Base-by-base conservation (phyloP, 2,797 vertebrate genomes). In the Avahi laniger region DNA sequence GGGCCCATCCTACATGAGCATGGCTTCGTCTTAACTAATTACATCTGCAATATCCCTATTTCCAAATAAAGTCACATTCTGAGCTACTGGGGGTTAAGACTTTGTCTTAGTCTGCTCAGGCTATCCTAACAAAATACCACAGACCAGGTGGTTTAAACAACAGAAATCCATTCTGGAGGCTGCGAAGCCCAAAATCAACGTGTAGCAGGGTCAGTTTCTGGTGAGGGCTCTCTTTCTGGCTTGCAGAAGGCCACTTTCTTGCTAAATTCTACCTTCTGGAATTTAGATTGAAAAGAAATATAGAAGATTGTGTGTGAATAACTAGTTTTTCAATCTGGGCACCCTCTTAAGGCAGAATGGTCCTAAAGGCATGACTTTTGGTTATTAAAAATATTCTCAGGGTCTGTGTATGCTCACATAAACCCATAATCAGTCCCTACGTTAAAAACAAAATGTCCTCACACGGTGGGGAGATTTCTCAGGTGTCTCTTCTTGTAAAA, bases 241-340 rank as follows among this genome's bases (percentile, higher is more conserved):
- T 20, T 43, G 7, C 26, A 78, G 50, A 83, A 33, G 35, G 28
- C 65, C 11, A 17, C 33, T 67, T 59, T 26, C 52, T 72, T 33
- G 57, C 57, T 59, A 12, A 59, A 57, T 4, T 57, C 65, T 9
- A 13, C 28, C 78, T 92, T 50, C 61, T 7, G 14, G n/a, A 78
- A 69, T 84, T 90, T 87, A 92, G 84, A 22, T 65, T 73, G 90
- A 72, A 80, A 94, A 57, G 43, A 75, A n/a, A 76, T 73, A 67
- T 2, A 92, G 81, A 83, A 76, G 43, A 30, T 46, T 48, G 24
- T 35, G 20, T 69, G 65, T 59, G 61, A 90, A 26, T 65, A 80
- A 65, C n/a, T 88, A 3, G 43, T 48, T 59, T 96, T 83, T 38
- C 54, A 81, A 8, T 82, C 13, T 79, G 69, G 70, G n/a, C 50